Percentiles rank a stretch among this genome's conserved stretches.
Evolutionary conservation across 1,140 invertebrate genomes (phyloP).

Genomic region (Nasonia giraulti): DNA sequence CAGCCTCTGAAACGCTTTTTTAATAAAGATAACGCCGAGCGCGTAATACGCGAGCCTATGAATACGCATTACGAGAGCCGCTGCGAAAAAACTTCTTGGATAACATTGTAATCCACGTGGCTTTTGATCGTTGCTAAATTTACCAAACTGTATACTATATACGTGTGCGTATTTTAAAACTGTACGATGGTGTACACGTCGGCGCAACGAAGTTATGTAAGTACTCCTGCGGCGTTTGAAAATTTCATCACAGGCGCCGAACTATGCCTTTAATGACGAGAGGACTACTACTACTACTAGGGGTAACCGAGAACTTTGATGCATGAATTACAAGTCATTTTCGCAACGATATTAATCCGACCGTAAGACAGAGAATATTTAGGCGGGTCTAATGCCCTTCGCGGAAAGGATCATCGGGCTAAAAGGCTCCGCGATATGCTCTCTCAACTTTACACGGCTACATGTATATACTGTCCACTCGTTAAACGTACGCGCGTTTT

Average conservation of each 20-base stretch:
- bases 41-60: not conserved
- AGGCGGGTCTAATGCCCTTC: no score
- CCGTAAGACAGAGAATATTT: no score
- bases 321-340: not conserved
- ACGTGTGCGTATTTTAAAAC: not conserved
- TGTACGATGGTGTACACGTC: not conserved
- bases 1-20: not conserved
- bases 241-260: not conserved
- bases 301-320: not conserved
- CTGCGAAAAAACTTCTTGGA: no score
- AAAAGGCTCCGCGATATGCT: no score
- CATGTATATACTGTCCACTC: no score
- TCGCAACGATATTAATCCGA: not conserved
- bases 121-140: no score
- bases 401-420: no score
- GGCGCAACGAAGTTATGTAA: not conserved
- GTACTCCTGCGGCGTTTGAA: not conserved
- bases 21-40: constrained; percentile 34
- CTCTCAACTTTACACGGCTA: no score
- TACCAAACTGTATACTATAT: no score
- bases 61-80: not conserved
- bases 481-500: no score
- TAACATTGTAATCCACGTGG: no score
- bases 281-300: not conserved
- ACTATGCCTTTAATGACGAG: not conserved